Evolutionary conservation across 2,797 vertebrate genomes (phyloP), one percentile per base, ranked within the genome.

Genomic region (Buceros bicornis): DNA sequence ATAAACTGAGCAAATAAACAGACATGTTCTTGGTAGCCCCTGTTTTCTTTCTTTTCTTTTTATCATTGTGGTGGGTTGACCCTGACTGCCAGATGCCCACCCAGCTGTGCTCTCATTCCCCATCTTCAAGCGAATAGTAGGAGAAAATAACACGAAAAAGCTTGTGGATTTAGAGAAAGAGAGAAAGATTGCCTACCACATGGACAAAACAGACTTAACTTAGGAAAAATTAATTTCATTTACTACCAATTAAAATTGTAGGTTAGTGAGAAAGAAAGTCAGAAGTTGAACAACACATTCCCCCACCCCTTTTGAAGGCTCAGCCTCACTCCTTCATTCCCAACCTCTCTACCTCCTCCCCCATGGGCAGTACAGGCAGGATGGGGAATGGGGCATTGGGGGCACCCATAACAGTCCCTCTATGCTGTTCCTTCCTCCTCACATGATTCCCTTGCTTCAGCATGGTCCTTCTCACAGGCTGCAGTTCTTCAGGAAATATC

Each of bases 361-460:
- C 16, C 21, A 17, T 1, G 1, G 11, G 16, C 11, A 35, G 3
- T 5, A 2, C 13, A 22, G 29, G 6, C 21, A 70, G 14, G 26
- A 67, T 35, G 16, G 19, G 26, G 4, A 87, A 42, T 10, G 3
- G 16, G 18, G 12, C 5, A 13, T 4, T 22, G 6, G 10, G 4
- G 6, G 70, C 61, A 66, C 15, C 17, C 20, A 6, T 26, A 53
- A 24, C 45, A 71, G 5, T 16, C 13, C 40, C 24, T 71, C 43
- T 81, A 29, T 79, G 8, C 17, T 24, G 2, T 9, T 82, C 14
- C 40, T 67, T 64, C 35, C 2, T 70, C 18, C 4, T 90, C 16
- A 5, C 5, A 4, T 1, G 5, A 37, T 66, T 58, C 54, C 1
- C 16, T 50, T 74, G 11, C 11, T 82, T 10, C 26, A 25, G 5